Conservation (phyloP, 2,888 invertebrate genomes). For the Lasiommata megera region DNA sequence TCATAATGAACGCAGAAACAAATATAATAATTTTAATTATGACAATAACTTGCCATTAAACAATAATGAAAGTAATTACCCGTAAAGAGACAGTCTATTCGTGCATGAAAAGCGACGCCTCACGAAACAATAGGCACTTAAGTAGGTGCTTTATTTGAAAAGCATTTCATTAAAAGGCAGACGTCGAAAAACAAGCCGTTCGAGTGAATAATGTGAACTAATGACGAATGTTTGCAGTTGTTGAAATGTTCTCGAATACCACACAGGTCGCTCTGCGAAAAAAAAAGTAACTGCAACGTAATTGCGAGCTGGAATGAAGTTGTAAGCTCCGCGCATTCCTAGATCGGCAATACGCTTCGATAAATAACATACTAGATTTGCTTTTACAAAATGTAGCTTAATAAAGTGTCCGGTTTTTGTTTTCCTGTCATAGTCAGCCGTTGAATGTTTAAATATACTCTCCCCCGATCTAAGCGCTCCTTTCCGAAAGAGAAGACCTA, state of each 20-base stretch:
- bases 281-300: constrained; percentile 58
- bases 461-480: too few species aligned
- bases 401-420: too few species aligned
- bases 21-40: background rate
- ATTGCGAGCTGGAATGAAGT: constrained; percentile 61
- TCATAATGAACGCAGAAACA: background rate
- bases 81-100: constrained; percentile 32
- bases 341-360: constrained; percentile 16
- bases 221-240: constrained; percentile 66
- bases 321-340: constrained; percentile 45
- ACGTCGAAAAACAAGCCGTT: constrained; percentile 60
- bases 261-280: constrained; percentile 40
- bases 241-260: constrained; percentile 55
- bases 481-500: too few species aligned
- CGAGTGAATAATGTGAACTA: constrained; percentile 65
- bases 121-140: constrained; percentile 35
- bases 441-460: too few species aligned
- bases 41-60: background rate
- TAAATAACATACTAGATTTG: too few species aligned
- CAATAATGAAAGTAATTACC: constrained; percentile 18
- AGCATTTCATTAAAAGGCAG: constrained; percentile 58
- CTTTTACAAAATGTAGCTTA: too few species aligned
- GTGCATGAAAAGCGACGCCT: constrained; percentile 32
- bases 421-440: too few species aligned
- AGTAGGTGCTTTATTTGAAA: constrained; percentile 35